These are phyloP conservation scores for Chaetogeoica ovagalla DNA, from an alignment of 2,888 invertebrate species.

Conservation along the genomic window DNA sequence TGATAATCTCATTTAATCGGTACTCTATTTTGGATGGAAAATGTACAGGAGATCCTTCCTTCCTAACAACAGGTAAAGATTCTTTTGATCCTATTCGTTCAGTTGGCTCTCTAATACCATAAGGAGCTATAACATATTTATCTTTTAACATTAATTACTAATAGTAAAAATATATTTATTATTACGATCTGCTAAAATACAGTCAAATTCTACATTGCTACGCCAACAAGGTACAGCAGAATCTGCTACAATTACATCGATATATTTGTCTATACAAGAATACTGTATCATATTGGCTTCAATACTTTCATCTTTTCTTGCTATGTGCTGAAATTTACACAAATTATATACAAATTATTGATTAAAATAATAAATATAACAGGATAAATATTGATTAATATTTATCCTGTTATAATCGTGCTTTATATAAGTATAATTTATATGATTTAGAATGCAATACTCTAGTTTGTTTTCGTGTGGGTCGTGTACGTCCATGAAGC, in stretches of 20 bases:
- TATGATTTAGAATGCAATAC: conserved; percentile 53
- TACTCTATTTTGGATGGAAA: conserved; percentile 82
- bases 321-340: conserved; percentile 56
- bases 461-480: conserved; percentile 66
- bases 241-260: conserved; percentile 91
- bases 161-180: conserved; percentile 56
- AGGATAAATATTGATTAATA: not conserved
- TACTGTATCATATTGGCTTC: conserved; percentile 88
- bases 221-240: conserved; percentile 83
- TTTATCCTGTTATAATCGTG: not conserved
- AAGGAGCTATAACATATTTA: conserved; percentile 74
- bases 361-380: too few relatives aligned
- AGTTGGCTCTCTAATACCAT: conserved; percentile 93
- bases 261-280: conserved; percentile 71
- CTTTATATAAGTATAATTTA: not conserved
- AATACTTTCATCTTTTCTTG: conserved; percentile 76
- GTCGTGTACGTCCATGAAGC: conserved; percentile 83
- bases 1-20: conserved; percentile 76
- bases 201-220: conserved; percentile 74
- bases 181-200: conserved; percentile 95
- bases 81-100: conserved; percentile 74
- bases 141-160: not conserved
- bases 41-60: conserved; percentile 64
- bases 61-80: conserved; percentile 68
- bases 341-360: conserved; percentile 10